Percentiles rank a stretch among this genome's conserved stretches.
Evolutionary conservation across 2,888 invertebrate species (phyloP).

Genomic region (Metallyticus violacea): DNA sequence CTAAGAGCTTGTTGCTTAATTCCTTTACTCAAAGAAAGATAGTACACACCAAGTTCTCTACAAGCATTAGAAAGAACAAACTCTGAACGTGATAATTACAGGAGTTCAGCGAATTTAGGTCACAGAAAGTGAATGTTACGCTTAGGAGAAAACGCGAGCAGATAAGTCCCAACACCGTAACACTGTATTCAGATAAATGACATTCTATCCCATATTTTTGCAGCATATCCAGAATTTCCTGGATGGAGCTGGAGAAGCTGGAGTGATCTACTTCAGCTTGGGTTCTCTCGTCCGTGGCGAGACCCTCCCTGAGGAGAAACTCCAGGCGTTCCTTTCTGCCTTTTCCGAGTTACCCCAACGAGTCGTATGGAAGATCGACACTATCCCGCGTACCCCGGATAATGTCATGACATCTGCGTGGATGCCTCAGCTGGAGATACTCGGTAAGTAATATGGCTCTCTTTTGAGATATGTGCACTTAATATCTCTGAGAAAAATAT

Average conservation of each 20-base stretch:
- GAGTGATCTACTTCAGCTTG: constrained; percentile 23
- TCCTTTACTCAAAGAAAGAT: too few species aligned
- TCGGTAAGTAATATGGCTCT: constrained; percentile 41
- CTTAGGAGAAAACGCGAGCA: too few species aligned
- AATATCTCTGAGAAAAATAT: too few species aligned
- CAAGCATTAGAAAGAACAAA: too few species aligned
- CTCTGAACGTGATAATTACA: too few species aligned
- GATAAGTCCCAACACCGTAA: too few species aligned
- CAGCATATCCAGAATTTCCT: constrained; percentile 19
- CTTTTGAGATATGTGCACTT: too few species aligned
- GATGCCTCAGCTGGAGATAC: constrained; percentile 75
- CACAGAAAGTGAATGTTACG: neutral
- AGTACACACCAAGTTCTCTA: too few species aligned
- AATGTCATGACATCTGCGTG: constrained; percentile 63
- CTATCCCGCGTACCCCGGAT: constrained; percentile 52
- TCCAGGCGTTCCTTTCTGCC: constrained; percentile 58
- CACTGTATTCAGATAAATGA: neutral
- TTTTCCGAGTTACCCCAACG: constrained; percentile 44
- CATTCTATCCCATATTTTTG: neutral
- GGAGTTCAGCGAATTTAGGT: neutral
- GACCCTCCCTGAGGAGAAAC: constrained; percentile 58
- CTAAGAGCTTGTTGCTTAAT: too few species aligned
- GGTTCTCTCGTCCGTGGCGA: constrained; percentile 64
- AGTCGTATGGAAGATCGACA: constrained; percentile 68
- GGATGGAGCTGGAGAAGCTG: neutral